Evolutionary conservation across 2,888 invertebrate species (phyloP), one percentile per base, ranked within the genome.

Genomic region (Mythimna loreyi): DNA sequence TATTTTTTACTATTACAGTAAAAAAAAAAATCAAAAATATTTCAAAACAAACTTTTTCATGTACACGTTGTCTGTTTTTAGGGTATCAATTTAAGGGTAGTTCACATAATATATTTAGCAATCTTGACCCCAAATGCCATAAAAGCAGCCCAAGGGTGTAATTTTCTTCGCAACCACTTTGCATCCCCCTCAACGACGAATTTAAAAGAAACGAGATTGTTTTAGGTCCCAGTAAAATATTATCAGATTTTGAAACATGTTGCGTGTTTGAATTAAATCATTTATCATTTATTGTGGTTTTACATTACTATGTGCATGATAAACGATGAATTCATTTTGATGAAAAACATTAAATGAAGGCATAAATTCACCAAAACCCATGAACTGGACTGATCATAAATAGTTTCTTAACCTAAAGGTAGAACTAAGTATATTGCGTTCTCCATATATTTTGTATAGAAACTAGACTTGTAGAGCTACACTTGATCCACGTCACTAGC

Each of bases 81-180:
- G 50, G 28, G 40, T 57, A 73, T 49, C 67, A 63, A 57, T 77
- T 69, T 69, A 13, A 45, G 58, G 55, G 62, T 63, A 80, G 52
- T 63, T 64, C 45, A 21, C 49, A 66, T 80, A 66, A 76, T 63
- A 63, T 53, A 78, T 66, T 70, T 62, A 56, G 59, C 81, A 40
- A 76, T 76, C 50, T 71, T 66, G 81, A 63, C 65, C 71, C 77
- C 59, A 40, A 70, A 60, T 40, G 63, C 52, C 45, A 60, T 80
- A 63, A 78, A 75, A 60, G 40, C 52, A 28, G 36, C 78, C 77
- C 76, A 53, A 66, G 81, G 56, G 76, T 3, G 56, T 28, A 57
- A 76, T 80, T 70, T 60, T 25, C 67, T 58, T 45, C 68, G 58
- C 65, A 71, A 63, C 36, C 76, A 55, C 47, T 80, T 78, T 66